phyloP scores from a whole-genome alignment of 30 jellyfish, hydroid and myxozoan species.

The Turritopsis rubra region DNA sequence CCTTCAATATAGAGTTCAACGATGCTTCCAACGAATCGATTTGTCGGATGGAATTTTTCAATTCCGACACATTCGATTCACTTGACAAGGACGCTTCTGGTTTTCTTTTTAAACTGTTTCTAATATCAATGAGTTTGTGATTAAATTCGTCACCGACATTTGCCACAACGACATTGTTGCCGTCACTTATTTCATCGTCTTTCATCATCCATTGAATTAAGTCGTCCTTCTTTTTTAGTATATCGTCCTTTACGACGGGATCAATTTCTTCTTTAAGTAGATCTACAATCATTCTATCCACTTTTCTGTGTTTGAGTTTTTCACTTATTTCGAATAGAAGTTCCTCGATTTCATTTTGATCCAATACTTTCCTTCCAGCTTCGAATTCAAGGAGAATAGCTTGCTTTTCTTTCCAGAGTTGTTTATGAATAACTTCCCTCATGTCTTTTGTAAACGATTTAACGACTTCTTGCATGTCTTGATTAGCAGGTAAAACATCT shows the following conservation, averaged over 20 bases:
- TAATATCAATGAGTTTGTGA: not conserved
- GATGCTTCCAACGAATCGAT: conserved; percentile 2
- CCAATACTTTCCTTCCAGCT: not conserved
- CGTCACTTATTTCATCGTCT: not conserved
- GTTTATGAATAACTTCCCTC: conserved; percentile 5
- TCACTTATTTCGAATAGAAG: not conserved
- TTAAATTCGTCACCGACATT: not conserved
- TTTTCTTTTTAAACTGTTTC: not conserved
- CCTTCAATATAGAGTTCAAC: not conserved
- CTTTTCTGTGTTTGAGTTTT: not conserved
- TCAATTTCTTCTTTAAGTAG: not conserved
- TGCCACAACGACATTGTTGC: not conserved
- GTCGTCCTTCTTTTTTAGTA: not conserved
- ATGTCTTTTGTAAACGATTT: not conserved
- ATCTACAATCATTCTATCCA: not conserved
- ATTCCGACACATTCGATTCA: not conserved
- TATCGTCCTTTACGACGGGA: not conserved
- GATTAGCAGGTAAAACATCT: not conserved
- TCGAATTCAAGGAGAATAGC: conserved; percentile 2
- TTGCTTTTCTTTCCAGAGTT: not conserved
- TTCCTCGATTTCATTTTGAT: not conserved
- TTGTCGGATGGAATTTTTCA: not conserved
- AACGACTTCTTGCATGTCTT: conserved; percentile 12
- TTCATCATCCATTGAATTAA: not conserved
- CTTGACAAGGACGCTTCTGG: not conserved